Base-by-base conservation (phyloP, 2,797 vertebrate species). In the Sphenopsis melanotis region DNA sequence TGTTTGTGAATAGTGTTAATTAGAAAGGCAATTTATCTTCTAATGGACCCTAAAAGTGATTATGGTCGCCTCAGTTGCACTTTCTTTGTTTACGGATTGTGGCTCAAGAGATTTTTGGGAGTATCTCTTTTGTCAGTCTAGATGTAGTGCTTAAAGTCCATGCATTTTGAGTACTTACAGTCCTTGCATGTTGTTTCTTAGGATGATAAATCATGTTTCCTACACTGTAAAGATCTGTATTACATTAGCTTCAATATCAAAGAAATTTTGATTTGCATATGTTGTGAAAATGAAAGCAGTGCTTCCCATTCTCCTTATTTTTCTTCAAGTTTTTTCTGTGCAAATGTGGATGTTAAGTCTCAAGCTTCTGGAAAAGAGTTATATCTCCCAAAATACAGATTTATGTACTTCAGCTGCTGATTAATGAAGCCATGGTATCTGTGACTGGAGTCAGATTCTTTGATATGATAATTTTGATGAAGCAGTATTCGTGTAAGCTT, bases 1-100 rank as follows among this genome's bases (percentile, higher is more conserved):
- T 91, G 32, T 94, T 96, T 93, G 68, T 81, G 66, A 84, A 69
- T 50, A 59, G 22, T 56, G 15, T 91, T 96, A 95, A 97, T 96
- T 97, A 94, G 81, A 96, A 90, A 90, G 55, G 34, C 34, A 93
- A 57, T 94, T 95, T 95, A 23, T 94, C 49, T 95, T 95, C 65
- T 95, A 93, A 96, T 91, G 56, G 56, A 65, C 85, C 65, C 63
- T 86, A 75, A 93, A 94, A 85, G 26, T 86, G 49, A 68, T 94
- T 71, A 79, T 46, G 32, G 32, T 83, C 1, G 26, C 30, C 32
- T 85, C 46, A 16, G 39, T 65, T 83, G 46, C 61, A 44, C 26
- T 47, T 72, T 56, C 26, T 72, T 90, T 94, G 42, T 87, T 96
- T 56, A 55, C 22, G 46, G 42, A 39, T 69, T 83, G 14, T 44